Evolutionary conservation across 2,888 invertebrate species (phyloP), one percentile per base, ranked within the genome.

Genomic region (Lasioglossum pauxillum): DNA sequence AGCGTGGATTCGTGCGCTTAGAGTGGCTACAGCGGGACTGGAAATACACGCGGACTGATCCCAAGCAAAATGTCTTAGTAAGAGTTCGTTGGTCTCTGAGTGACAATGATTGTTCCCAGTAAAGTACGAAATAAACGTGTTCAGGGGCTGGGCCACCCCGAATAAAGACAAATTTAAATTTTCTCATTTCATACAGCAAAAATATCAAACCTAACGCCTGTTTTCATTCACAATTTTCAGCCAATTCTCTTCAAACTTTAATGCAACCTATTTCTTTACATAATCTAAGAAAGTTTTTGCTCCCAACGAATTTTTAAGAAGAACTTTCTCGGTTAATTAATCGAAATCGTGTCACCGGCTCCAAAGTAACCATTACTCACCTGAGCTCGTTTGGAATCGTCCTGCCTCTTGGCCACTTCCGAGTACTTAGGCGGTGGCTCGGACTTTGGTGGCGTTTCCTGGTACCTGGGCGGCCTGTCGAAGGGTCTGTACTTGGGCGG

Each of bases 361-460:
- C n/a, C n/a, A n/a, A 31, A 31, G 31, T 31, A 31, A 7, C 27
- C 2, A 31, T 19, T 14, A 83, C 91, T 91, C 75, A 94, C 94
- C 92, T 93, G 93, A 31, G 83, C 80, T 75, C 92, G 91, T 88
- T 94, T 94, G 41, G 81, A 84, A 14, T 95, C 94, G 35, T 94
- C 94, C 73, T 92, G 92, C n/a, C 91, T 91, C 83, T 88, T 93
- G 3, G 92, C 90, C 23, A 94, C 91, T 80, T 95, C 95, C 31
- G 93, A 92, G 85, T 95, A 95, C 83, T 93, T 94, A 0, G 95
- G 95, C 2, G 94, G 94, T 16, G 94, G 94, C 72, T 95, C 95
- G 14, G 90, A 84, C 78, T 92, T 94, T 5, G 94, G 93, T 19
- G 93, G 91, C 23, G 90, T 89, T 80, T 95, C 95, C 79, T 95